A percentile compares a stretch with the other conserved stretches of the same genome.
Conservation (phyloP, 2,888 invertebrate species). For the Rhopalosiphum nymphaeae region DNA sequence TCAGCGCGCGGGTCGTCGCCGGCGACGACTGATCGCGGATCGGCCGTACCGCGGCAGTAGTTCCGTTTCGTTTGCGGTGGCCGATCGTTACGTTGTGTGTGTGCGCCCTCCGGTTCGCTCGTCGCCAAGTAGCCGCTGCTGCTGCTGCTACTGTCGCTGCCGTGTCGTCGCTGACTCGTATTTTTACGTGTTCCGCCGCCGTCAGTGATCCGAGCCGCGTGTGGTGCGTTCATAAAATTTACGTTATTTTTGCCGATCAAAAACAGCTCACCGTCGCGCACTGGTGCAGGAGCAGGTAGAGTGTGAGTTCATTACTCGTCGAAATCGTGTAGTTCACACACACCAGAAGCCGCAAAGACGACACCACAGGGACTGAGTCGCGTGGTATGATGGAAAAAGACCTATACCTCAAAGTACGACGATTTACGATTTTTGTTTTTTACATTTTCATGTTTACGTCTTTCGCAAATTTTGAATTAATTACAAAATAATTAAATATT, state of each 20-base stretch:
- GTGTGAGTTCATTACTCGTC: not conserved
- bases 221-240: not conserved
- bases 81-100: constrained; percentile 8
- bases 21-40: constrained; percentile 20
- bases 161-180: not conserved
- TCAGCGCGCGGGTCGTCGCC: constrained; percentile 18
- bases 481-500: not conserved
- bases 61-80: constrained; percentile 60
- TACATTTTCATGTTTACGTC: not conserved
- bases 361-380: not conserved
- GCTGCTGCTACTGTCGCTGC: not conserved
- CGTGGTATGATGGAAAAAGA: constrained; percentile 50
- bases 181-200: not conserved
- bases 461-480: not conserved
- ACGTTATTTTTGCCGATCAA: not conserved
- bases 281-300: not conserved
- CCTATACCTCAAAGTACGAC: constrained; percentile 23
- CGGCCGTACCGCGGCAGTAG: constrained; percentile 39
- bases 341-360: not conserved
- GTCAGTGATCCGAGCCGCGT: not conserved
- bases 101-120: constrained; percentile 33
- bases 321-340: not conserved
- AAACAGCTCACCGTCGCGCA: not conserved
- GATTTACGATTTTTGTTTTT: not conserved
- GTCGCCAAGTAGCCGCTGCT: constrained; percentile 17